phyloP scores from a whole-genome alignment of 2,797 vertebrate species.

The Heliangelus exortis region DNA sequence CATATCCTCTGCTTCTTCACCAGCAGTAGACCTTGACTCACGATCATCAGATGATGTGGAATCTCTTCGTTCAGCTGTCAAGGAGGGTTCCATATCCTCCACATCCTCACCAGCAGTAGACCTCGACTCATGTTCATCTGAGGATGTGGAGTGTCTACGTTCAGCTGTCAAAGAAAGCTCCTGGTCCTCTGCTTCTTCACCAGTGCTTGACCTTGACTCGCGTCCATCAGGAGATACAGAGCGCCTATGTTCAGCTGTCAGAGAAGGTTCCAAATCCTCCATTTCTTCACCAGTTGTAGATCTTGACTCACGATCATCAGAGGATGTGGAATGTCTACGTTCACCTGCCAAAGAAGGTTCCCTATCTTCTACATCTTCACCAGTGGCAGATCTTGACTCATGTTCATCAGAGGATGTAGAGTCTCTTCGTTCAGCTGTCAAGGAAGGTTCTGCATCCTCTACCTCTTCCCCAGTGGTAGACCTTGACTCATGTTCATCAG shows the following conservation, averaged over 20 bases:
- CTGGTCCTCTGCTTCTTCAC: slow-evolving; percentile 54
- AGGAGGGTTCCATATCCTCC: slow-evolving; percentile 67
- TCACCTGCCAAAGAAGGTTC: slow-evolving; percentile 74
- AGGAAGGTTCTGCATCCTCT: slow-evolving; percentile 47
- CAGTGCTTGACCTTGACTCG: slow-evolving; percentile 46
- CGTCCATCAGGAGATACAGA: slow-evolving; percentile 42
- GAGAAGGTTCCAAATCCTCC: slow-evolving; percentile 32
- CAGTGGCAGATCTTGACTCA: slow-evolving; percentile 38
- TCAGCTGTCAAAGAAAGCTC: slow-evolving; percentile 34
- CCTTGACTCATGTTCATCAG: slow-evolving; percentile 56
- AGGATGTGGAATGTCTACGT: slow-evolving; percentile 76
- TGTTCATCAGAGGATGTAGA: slow-evolving; percentile 45
- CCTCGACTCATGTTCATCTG: slow-evolving; percentile 42
- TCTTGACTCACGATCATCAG: slow-evolving; percentile 60
- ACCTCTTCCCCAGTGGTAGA: slow-evolving; percentile 49
- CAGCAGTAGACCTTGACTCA: slow-evolving; percentile 42
- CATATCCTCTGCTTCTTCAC: slow-evolving; percentile 54
- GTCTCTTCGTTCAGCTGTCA: slow-evolving; percentile 35
- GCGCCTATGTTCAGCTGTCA: not conserved
- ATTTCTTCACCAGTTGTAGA: slow-evolving; percentile 53
- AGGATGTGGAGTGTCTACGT: slow-evolving; percentile 48
- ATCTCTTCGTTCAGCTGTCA: slow-evolving; percentile 74
- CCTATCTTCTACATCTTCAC: slow-evolving; percentile 49
- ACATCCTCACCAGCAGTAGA: slow-evolving; percentile 58
- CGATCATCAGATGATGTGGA: slow-evolving; percentile 73